Evolutionary conservation across 2,888 invertebrate genomes (phyloP).

Genomic region (Sphinx pinastri): DNA sequence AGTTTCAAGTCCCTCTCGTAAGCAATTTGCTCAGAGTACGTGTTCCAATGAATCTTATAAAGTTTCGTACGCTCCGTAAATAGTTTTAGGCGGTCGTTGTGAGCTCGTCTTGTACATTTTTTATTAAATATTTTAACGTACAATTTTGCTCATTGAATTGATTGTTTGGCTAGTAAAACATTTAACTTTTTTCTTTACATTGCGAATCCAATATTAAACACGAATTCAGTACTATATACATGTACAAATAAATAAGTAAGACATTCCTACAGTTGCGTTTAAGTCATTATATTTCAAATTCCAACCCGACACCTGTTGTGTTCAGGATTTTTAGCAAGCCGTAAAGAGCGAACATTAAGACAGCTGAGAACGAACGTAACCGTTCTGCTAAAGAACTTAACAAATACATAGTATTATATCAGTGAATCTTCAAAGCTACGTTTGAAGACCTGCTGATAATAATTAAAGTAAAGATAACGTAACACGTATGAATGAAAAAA

Average conservation of each 20-base stretch:
- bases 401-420: too few species aligned
- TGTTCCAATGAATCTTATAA: constrained; percentile 26
- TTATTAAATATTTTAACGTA: constrained; percentile 17
- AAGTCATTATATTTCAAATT: constrained; percentile 6
- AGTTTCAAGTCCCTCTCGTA: constrained; percentile 53
- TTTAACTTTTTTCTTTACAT: too few species aligned
- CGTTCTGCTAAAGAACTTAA: too few species aligned
- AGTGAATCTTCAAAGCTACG: too few species aligned
- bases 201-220: too few species aligned
- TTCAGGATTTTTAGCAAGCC: background rate
- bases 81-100: constrained; percentile 28
- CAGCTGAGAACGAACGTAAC: background rate
- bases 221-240: background rate
- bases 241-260: background rate
- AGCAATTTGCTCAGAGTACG: constrained; percentile 51
- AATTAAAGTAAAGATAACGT: too few species aligned
- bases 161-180: background rate
- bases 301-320: background rate
- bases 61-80: constrained; percentile 25
- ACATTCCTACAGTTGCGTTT: background rate
- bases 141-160: constrained; percentile 26
- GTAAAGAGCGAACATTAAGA: background rate
- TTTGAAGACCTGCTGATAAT: too few species aligned
- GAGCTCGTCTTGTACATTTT: constrained; percentile 13
- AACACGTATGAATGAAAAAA: too few species aligned